These are phyloP conservation scores for Phalacrocorax brasilianus DNA, from an alignment of 2,113 vertebrate genomes.

Conservation along the genomic window DNA sequence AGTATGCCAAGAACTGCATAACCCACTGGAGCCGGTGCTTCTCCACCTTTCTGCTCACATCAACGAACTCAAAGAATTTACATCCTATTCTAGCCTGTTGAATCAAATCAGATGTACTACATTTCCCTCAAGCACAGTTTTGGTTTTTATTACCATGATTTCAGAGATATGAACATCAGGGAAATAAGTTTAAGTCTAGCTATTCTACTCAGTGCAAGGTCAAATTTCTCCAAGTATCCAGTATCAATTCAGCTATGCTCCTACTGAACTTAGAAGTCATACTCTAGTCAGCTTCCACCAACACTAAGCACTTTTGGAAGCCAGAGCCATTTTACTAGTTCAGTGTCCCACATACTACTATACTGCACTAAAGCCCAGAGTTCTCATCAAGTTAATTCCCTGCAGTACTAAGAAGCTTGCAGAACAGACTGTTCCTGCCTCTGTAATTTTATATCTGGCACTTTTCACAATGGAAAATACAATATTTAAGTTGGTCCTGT, in stretches of 20 bases:
- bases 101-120: neutral
- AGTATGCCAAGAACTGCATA: neutral
- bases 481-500: neutral
- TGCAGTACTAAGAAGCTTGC: neutral
- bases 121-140: neutral
- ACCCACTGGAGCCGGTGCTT: neutral
- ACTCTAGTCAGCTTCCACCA: neutral
- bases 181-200: neutral
- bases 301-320: neutral
- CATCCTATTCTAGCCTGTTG: neutral
- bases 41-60: neutral
- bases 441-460: neutral
- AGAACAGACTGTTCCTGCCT: neutral
- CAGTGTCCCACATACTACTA: neutral
- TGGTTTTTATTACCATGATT: neutral
- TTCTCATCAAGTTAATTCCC: neutral
- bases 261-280: neutral
- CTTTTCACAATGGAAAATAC: constrained; percentile 15
- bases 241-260: neutral
- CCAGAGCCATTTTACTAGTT: neutral
- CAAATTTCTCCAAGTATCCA: neutral
- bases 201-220: neutral
- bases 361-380: neutral
- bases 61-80: neutral
- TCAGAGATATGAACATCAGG: neutral